Evolutionary conservation across 2,888 invertebrate species (phyloP).

Genomic region (Drosophila niveifrons): DNA sequence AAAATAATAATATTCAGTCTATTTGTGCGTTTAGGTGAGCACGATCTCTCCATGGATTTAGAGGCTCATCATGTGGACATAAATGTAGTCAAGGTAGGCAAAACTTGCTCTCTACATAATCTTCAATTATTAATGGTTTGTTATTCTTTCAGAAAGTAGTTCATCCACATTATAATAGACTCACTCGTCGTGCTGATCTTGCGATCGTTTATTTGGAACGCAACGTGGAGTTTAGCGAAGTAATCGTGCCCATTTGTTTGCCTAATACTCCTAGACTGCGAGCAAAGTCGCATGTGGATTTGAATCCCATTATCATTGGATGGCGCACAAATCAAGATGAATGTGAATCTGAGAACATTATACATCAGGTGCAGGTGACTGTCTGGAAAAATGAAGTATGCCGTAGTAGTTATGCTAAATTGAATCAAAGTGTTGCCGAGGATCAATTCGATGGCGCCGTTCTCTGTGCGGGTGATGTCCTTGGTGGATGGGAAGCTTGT

Average conservation of each 20-base stretch:
- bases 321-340: slow-evolving; percentile 84
- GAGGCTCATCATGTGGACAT: slow-evolving; percentile 88
- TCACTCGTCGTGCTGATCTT: slow-evolving; percentile 90
- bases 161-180: slow-evolving; percentile 75
- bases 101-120: background rate
- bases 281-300: slow-evolving; percentile 87
- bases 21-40: slow-evolving; percentile 91
- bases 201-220: slow-evolving; percentile 89
- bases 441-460: slow-evolving; percentile 83
- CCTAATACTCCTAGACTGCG: slow-evolving; percentile 88
- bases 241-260: slow-evolving; percentile 91
- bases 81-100: slow-evolving; percentile 86
- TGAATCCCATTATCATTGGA: slow-evolving; percentile 90
- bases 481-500: slow-evolving; percentile 84
- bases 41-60: slow-evolving; percentile 88
- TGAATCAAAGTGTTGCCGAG: slow-evolving; percentile 67
- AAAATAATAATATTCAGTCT: slow-evolving; percentile 43
- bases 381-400: slow-evolving; percentile 89
- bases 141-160: slow-evolving; percentile 51
- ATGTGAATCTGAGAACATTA: slow-evolving; percentile 88
- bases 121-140: background rate
- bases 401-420: slow-evolving; percentile 79
- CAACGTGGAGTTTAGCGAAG: slow-evolving; percentile 86
- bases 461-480: slow-evolving; percentile 83
- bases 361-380: slow-evolving; percentile 91